Evolutionary conservation across 2,113 vertebrate genomes (phyloP).

Genomic region (Polyodon spathula): DNA sequence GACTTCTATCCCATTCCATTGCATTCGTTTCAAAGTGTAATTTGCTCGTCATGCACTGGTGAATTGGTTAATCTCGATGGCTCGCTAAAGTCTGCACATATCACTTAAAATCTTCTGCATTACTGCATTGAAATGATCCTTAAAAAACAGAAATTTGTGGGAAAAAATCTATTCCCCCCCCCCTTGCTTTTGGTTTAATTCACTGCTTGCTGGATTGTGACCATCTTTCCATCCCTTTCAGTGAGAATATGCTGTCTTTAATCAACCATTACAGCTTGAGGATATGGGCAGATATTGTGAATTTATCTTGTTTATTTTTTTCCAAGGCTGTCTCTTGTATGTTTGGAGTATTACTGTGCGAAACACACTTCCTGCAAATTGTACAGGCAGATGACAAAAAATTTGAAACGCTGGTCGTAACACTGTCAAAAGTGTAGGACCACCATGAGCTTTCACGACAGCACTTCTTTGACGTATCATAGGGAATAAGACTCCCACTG

Average conservation of each 20-base stretch:
- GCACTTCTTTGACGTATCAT: no score
- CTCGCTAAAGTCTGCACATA: background rate
- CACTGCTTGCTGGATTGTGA: conserved; percentile 46
- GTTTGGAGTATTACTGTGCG: background rate
- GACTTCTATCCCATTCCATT: background rate
- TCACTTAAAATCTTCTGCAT: background rate
- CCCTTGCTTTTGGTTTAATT: conserved; percentile 38
- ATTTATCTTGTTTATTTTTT: background rate
- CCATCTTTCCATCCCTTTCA: conserved; percentile 41
- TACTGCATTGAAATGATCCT: background rate
- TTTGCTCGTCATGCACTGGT: background rate
- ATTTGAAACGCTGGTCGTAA: no score
- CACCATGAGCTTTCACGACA: no score
- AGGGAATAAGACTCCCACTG: no score
- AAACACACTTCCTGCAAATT: background rate
- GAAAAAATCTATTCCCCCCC: background rate
- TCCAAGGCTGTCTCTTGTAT: background rate
- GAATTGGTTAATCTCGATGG: background rate
- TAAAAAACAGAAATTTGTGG: conserved; percentile 14
- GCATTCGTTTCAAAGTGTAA: background rate
- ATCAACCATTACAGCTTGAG: conserved; percentile 54
- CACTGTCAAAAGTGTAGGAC: no score
- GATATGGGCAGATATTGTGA: conserved; percentile 39
- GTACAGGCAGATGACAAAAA: background rate
- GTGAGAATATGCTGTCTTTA: conserved; percentile 45